Conservation (phyloP, 2,113 vertebrate genomes). For the Hyperopisus bebe region DNA sequence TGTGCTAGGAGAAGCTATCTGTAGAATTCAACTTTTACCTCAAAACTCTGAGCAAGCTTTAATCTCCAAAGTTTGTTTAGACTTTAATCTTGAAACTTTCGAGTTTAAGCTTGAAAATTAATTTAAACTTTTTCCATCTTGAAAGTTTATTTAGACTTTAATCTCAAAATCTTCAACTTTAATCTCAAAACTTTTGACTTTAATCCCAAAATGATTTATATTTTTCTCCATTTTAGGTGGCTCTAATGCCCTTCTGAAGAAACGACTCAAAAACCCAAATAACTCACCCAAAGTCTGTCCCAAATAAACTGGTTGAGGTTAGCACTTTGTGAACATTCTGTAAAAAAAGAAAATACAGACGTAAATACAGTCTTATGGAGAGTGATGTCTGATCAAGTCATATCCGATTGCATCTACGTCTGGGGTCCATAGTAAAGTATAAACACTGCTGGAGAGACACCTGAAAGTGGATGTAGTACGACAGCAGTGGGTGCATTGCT, state of each 20-base stretch:
- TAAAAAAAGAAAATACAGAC: constrained; percentile 1
- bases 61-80: background rate
- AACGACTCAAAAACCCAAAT: background rate
- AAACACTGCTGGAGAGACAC: too few species aligned
- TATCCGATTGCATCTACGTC: too few species aligned
- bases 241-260: background rate
- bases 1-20: background rate
- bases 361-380: background rate
- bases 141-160: background rate
- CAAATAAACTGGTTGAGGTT: constrained; percentile 53
- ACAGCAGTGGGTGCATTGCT: too few species aligned
- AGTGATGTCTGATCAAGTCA: background rate
- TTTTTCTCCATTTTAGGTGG: background rate
- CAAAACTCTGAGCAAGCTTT: background rate
- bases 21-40: background rate
- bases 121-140: background rate
- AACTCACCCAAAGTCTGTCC: constrained; percentile 64
- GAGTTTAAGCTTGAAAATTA: background rate
- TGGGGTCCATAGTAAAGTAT: too few species aligned
- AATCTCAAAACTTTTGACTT: background rate
- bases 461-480: too few species aligned
- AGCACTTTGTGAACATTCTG: constrained; percentile 82
- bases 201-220: background rate
- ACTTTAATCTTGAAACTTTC: background rate
- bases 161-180: background rate